Percentiles rank a stretch among this genome's conserved stretches.
These are phyloP conservation scores for Drosophila mimetica DNA, from an alignment of 2,888 invertebrate species.

Conservation along the genomic window DNA sequence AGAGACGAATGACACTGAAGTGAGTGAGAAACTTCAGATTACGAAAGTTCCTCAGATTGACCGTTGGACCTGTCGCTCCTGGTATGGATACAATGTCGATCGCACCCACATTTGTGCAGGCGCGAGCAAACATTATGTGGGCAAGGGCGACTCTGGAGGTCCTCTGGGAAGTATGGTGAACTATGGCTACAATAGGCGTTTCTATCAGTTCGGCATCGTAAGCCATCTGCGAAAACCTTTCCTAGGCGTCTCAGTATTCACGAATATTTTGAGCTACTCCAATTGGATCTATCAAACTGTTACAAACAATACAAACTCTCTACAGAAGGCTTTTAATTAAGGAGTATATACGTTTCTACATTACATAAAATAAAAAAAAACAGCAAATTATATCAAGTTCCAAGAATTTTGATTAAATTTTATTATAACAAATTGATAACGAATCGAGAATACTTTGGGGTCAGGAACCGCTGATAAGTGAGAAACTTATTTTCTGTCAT, in stretches of 20 bases:
- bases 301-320: too few relatives aligned
- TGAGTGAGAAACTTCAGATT: not conserved
- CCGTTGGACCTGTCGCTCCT: not conserved
- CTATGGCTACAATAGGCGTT: not conserved
- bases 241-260: slow-evolving; percentile 6
- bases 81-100: not conserved
- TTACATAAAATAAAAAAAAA: too few relatives aligned
- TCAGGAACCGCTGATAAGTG: not conserved
- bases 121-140: not conserved
- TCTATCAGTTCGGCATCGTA: slow-evolving; percentile 8
- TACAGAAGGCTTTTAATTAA: not conserved
- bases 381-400: not conserved
- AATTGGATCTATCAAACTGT: slow-evolving; percentile 3
- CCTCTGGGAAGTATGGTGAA: not conserved
- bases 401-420: not conserved
- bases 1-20: not conserved
- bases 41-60: not conserved
- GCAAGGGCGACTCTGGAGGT: slow-evolving; percentile 6
- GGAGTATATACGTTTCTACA: too few relatives aligned
- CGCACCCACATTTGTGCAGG: slow-evolving; percentile 6
- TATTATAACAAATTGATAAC: too few relatives aligned
- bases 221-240: not conserved
- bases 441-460: too few relatives aligned
- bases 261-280: slow-evolving; percentile 2
- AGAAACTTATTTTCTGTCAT: not conserved